Evolutionary conservation across 2,888 invertebrate genomes (phyloP), one percentile per base, ranked within the genome.

Genomic region (Cantharis lateralis): DNA sequence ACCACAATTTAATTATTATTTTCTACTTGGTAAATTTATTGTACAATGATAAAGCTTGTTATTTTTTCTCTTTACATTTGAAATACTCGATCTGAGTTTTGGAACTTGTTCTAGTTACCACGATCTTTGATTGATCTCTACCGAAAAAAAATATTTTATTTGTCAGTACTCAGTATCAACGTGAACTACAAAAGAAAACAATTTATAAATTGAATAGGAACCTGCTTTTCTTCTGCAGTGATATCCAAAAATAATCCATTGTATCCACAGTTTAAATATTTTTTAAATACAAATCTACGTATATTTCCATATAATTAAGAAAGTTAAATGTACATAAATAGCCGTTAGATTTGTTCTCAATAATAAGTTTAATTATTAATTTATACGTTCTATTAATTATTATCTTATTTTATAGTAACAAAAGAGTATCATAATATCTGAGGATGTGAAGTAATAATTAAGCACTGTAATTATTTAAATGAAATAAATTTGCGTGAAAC

Each of bases 301-400:
- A 48, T 48, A 48, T 48, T 48, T 48, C 48, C n/a, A 48, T 48
- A 48, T 48, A 48, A 48, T 48, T 48, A 48, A 48, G n/a, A 48
- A 48, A 48, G 48, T 11, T 15, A 66, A 9, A 66, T 66, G 20
- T 66, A 66, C n/a, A n/a, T n/a, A 66, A 66, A 16, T 20, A 66
- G 64, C 64, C 64, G 64, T 66, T 66, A 66, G 15, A 66, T 66
- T 66, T 9, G 24, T 20, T n/a, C 24, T 66, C 18, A 18, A 20
- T 66, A 20, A 66, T 66, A 20, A 18, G 64, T 66, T 66, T 24
- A 20, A 66, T 20, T 66, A 66, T 66, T 66, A 18, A 18, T 66
- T 20, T 66, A 66, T 66, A 66, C 64, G 64, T 66, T 66, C 64
- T 66, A 66, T 20, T 66, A 66, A 66, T 66, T 66, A 66, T 66